Evolutionary conservation across 2,888 invertebrate genomes (phyloP).

Genomic region (Thera britannica): DNA sequence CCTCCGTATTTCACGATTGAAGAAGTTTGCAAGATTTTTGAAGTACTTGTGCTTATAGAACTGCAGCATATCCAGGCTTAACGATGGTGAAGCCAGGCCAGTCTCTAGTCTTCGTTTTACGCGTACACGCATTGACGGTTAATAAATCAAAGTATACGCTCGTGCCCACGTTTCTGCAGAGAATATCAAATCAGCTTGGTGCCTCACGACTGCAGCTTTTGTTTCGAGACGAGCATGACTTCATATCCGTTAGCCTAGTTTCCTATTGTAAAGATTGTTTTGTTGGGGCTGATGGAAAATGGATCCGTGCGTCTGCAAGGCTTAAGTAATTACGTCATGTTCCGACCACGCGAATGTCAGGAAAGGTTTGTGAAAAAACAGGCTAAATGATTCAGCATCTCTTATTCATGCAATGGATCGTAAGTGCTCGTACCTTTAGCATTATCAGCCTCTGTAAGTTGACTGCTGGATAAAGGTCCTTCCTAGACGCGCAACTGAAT

Average conservation of each 20-base stretch:
- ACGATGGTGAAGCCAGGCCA: conserved; percentile 6
- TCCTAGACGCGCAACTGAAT: too few species aligned
- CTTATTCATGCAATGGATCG: too few species aligned
- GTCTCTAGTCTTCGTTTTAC: conserved; percentile 30
- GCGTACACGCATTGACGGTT: conserved; percentile 46
- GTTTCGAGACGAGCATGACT: conserved; percentile 66
- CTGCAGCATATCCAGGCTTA: not conserved
- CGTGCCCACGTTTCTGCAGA: conserved; percentile 76
- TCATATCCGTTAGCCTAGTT: conserved; percentile 70
- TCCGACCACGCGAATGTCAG: not conserved
- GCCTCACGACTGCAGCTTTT: conserved; percentile 78
- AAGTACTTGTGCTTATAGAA: too few species aligned
- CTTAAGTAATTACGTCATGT: not conserved
- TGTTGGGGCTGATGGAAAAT: conserved; percentile 32
- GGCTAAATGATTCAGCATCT: too few species aligned
- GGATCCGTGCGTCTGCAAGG: conserved; percentile 19
- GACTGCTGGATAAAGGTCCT: too few species aligned
- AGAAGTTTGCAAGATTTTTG: too few species aligned
- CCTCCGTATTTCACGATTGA: too few species aligned
- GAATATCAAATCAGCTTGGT: conserved; percentile 81
- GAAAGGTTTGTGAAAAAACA: too few species aligned
- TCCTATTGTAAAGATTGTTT: conserved; percentile 42
- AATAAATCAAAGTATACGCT: conserved; percentile 72
- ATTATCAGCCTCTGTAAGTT: too few species aligned
- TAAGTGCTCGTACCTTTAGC: too few species aligned